Conservation (phyloP, 2,113 vertebrate genomes). For the Cyprinodon variegatus region DNA sequence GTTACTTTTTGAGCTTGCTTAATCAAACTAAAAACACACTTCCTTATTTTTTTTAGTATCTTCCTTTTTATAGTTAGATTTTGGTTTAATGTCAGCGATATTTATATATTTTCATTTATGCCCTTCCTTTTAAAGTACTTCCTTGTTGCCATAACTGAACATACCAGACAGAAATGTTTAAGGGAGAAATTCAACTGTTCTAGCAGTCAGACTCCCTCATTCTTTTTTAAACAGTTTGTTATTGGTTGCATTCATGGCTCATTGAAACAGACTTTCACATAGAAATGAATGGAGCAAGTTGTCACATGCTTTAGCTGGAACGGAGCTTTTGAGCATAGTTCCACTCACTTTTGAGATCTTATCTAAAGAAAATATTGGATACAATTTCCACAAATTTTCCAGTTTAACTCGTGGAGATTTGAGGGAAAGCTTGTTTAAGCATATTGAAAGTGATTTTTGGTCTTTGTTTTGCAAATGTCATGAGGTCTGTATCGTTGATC, state of each 20-base stretch:
- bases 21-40: not conserved
- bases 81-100: not conserved
- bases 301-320: not conserved
- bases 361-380: not conserved
- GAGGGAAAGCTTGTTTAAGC: not conserved
- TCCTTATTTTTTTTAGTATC: not conserved
- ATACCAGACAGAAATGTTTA: not conserved
- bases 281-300: not conserved
- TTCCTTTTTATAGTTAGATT: not conserved
- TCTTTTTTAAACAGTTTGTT: not conserved
- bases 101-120: not conserved
- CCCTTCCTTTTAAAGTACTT: not conserved
- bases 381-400: not conserved
- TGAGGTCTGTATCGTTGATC: too few species aligned
- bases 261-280: not conserved
- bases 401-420: too few species aligned
- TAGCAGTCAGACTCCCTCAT: not conserved
- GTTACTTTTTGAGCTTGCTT: not conserved
- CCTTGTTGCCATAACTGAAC: too few species aligned
- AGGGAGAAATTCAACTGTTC: not conserved
- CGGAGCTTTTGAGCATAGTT: not conserved
- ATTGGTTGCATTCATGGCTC: not conserved
- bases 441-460: not conserved
- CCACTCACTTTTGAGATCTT: not conserved
- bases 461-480: not conserved